phyloP scores from a whole-genome alignment of 2,113 vertebrate genomes.

The Willisornis vidua region DNA sequence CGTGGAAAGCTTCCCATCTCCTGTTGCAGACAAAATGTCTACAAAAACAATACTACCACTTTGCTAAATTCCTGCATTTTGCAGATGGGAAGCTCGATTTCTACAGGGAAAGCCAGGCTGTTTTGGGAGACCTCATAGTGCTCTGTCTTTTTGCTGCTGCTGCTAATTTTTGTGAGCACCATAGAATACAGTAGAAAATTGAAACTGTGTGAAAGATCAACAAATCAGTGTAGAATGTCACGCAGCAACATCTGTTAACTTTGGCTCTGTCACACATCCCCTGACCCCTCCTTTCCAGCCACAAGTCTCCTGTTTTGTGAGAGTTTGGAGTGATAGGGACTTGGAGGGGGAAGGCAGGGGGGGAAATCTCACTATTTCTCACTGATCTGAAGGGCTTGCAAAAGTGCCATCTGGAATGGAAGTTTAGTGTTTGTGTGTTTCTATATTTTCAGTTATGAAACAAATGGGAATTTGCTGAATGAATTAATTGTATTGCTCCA shows the following conservation, averaged over 20 bases:
- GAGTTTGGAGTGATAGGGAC: background rate
- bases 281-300: conserved; percentile 16
- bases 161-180: conserved; percentile 65
- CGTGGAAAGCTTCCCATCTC: conserved; percentile 8
- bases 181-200: conserved; percentile 65
- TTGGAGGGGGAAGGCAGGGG: background rate
- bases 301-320: conserved; percentile 40
- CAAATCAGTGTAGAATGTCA: conserved; percentile 63
- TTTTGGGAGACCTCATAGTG: background rate
- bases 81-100: conserved; percentile 25
- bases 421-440: conserved; percentile 6
- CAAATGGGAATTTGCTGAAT: conserved; percentile 49
- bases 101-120: conserved; percentile 3
- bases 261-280: conserved; percentile 39
- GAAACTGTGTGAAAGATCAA: conserved; percentile 72
- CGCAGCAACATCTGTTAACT: conserved; percentile 59
- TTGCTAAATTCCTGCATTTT: conserved; percentile 16
- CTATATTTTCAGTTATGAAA: conserved; percentile 24
- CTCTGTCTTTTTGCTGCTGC: conserved; percentile 55
- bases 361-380: background rate
- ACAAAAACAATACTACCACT: conserved; percentile 1
- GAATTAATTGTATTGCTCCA: conserved; percentile 37
- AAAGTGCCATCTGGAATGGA: conserved; percentile 33
- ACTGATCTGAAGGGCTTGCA: conserved; percentile 14
- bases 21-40: conserved; percentile 44